Base-by-base conservation (phyloP, 2,888 invertebrate species). In the Tachina grossa region DNA sequence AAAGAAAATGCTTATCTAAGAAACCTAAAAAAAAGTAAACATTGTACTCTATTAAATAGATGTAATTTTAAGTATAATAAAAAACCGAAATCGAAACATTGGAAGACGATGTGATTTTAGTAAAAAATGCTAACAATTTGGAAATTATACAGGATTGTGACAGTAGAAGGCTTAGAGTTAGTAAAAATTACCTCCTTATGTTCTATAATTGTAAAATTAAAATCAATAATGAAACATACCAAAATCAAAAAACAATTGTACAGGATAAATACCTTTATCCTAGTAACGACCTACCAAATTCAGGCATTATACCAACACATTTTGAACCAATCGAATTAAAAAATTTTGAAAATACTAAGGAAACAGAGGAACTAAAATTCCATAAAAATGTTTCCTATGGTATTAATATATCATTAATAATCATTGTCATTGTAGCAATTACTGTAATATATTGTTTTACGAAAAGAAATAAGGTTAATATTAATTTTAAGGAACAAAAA, bases 211-310 rank as follows among this genome's bases (percentile, higher is more conserved):
- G n/a, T n/a, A n/a, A n/a, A n/a, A n/a, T n/a, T n/a, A n/a, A n/a
- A n/a, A n/a, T n/a, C n/a, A n/a, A 63, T 63, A 16, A 31, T 9
- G 13, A 31, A 14, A 22, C 19, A 13, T 65, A 47, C 47, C 81
- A 63, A 65, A 68, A 76, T 75, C 76, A 72, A 72, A 87, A 13
- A 86, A 86, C 45, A 75, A 14, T 11, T 65, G 5, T 22, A 47
- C 22, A 65, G 31, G 63, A 63, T 6, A 75, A 41, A 51, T 75
- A 61, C 16, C 65, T 63, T 63, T 65, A 75, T n/a, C 63, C 65
- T 14, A 51, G n/a, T 41, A 75, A 65, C 14, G 22, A 75, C 16
- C 51, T 75, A 16, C 13, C 61, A 41, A 13, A 49, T 19, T 65
- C 49, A 10, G 22, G 65, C 39, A 63, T 51, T n/a, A n/a, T n/a